A percentile compares a stretch with the other conserved stretches of the same genome.
Evolutionary conservation across 2,888 invertebrate genomes (phyloP).

Genomic region (Sarcophaga subvicina): DNA sequence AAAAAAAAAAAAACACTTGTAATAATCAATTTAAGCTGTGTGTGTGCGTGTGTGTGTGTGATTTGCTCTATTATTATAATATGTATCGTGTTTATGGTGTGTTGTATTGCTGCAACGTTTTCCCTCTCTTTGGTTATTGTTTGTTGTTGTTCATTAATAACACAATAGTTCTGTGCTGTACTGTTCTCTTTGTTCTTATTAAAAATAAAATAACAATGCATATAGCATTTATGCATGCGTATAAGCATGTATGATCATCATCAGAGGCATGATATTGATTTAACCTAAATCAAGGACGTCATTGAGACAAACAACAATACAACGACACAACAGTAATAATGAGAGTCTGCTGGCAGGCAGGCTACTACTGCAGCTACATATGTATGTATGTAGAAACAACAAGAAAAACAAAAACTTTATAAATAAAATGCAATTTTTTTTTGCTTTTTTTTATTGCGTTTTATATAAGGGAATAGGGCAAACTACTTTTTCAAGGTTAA

Average conservation of each 20-base stretch:
- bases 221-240: conserved; percentile 60
- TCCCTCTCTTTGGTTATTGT: too few relatives aligned
- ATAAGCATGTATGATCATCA: conserved; percentile 32
- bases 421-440: conserved; percentile 28
- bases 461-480: conserved; percentile 80
- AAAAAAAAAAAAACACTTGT: conserved; percentile 56
- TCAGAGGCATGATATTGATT: conserved; percentile 63
- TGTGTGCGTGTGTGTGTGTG: conserved; percentile 5
- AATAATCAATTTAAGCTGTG: conserved; percentile 64
- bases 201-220: conserved; percentile 8
- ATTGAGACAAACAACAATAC: conserved; percentile 75
- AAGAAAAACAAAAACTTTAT: conserved; percentile 9
- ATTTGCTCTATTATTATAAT: background rate
- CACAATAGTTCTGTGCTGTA: conserved; percentile 26
- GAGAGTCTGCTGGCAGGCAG: conserved; percentile 37
- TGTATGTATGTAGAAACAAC: conserved; percentile 25
- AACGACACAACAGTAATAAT: background rate
- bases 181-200: conserved; percentile 48
- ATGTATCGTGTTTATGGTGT: background rate
- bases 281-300: conserved; percentile 81
- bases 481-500: conserved; percentile 79
- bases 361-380: conserved; percentile 37
- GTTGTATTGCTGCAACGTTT: too few relatives aligned
- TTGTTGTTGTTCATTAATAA: conserved; percentile 34
- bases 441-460: background rate